phyloP scores from a whole-genome alignment of 1,140 invertebrate species.

The Leptopilina clavipes region DNA sequence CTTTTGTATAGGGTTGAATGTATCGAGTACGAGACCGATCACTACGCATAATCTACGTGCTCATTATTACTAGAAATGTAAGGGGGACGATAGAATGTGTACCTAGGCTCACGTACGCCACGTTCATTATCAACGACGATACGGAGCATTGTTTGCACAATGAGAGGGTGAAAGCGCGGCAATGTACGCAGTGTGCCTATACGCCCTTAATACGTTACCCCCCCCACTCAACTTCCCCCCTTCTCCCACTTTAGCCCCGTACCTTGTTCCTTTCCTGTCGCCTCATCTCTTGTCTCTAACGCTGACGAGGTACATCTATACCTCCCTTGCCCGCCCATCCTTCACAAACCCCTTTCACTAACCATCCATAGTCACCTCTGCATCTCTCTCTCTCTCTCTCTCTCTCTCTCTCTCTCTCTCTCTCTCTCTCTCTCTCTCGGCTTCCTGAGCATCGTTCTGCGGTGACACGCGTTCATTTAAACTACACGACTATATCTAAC shows the following conservation, averaged over 20 bases:
- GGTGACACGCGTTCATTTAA: slow-evolving; percentile 60
- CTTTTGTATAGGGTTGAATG: slow-evolving; percentile 55
- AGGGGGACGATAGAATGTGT: slow-evolving; percentile 64
- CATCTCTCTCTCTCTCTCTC: slow-evolving; percentile 1
- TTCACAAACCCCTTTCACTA: slow-evolving; percentile 1
- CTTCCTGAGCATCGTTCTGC: slow-evolving; percentile 45
- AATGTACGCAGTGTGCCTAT: slow-evolving; percentile 54
- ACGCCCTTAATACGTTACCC: slow-evolving; percentile 58
- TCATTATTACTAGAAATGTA: slow-evolving; percentile 72
- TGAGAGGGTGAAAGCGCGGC: slow-evolving; percentile 68
- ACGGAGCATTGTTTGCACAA: slow-evolving; percentile 74
- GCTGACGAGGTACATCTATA: slow-evolving; percentile 61
- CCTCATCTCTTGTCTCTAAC: slow-evolving; percentile 50
- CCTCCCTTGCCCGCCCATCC: slow-evolving; percentile 41
- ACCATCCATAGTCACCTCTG: neutral
- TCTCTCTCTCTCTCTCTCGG: slow-evolving; percentile 17
- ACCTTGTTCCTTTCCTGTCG: slow-evolving; percentile 42
- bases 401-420: slow-evolving; percentile 18
- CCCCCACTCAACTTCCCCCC: no score
- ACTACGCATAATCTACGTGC: slow-evolving; percentile 73
- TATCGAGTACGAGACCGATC: slow-evolving; percentile 71
- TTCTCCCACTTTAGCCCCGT: slow-evolving; percentile 38
- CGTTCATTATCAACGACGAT: slow-evolving; percentile 74
- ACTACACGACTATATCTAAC: slow-evolving; percentile 57
- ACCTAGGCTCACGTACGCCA: slow-evolving; percentile 56